Evolutionary conservation across 2,797 vertebrate species (phyloP).

Genomic region (Lateolabrax maculatus): DNA sequence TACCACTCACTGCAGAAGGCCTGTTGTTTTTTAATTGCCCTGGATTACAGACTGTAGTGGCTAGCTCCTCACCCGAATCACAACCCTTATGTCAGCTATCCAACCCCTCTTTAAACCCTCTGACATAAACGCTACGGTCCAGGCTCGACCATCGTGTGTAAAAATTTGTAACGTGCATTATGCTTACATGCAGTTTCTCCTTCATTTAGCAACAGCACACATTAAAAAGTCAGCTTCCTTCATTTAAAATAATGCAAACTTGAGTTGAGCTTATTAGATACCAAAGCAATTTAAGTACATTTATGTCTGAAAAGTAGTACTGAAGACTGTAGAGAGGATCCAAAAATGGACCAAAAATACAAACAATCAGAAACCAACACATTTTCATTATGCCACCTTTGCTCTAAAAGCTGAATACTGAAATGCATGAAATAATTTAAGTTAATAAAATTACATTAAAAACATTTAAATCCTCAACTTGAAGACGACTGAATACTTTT

Average conservation of each 20-base stretch:
- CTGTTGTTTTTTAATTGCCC: not conserved
- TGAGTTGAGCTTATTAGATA: slow-evolving; percentile 31
- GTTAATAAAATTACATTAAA: slow-evolving; percentile 53
- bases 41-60: slow-evolving; percentile 7
- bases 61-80: not conserved
- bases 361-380: slow-evolving; percentile 20
- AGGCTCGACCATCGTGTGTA: not conserved
- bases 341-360: slow-evolving; percentile 2
- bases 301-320: not conserved
- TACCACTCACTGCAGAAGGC: not conserved
- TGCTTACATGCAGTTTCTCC: slow-evolving; percentile 15
- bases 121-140: not conserved
- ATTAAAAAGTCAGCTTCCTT: slow-evolving; percentile 2
- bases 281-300: slow-evolving; percentile 1
- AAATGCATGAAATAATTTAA: slow-evolving; percentile 70
- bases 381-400: slow-evolving; percentile 17
- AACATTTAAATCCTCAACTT: slow-evolving; percentile 53
- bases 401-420: slow-evolving; percentile 72
- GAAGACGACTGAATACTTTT: slow-evolving; percentile 29
- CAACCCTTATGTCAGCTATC: not conserved
- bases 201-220: slow-evolving; percentile 47
- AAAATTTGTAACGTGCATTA: slow-evolving; percentile 5
- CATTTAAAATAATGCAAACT: slow-evolving; percentile 27
- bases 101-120: not conserved
- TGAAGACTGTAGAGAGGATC: not conserved